These are phyloP conservation scores for Merluccius polli DNA, from an alignment of 2,797 vertebrate species.

Conservation along the genomic window DNA sequence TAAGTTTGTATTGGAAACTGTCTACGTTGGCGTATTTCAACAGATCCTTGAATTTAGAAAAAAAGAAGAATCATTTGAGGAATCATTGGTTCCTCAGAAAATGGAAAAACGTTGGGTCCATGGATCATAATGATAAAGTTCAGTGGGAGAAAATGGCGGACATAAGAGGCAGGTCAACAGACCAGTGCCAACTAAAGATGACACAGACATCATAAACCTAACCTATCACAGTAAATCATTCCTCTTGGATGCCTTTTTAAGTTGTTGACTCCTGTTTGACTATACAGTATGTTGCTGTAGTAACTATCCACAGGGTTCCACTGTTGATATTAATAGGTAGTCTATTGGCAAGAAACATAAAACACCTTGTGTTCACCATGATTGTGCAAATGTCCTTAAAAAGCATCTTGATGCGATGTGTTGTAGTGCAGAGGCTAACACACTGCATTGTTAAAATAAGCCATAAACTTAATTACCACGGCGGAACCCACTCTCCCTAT, in stretches of 20 bases:
- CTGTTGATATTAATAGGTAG: constrained; percentile 26
- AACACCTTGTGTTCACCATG: background rate
- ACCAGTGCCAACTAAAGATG: background rate
- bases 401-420: constrained; percentile 26
- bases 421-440: constrained; percentile 17
- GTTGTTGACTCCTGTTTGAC: constrained; percentile 48
- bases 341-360: constrained; percentile 6
- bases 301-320: constrained; percentile 40
- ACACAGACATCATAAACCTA: background rate
- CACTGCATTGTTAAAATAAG: constrained; percentile 17
- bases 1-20: background rate
- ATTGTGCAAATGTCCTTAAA: background rate
- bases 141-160: background rate
- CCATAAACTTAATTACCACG: constrained; percentile 42
- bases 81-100: background rate
- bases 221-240: background rate
- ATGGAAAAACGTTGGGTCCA: background rate
- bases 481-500: constrained; percentile 8
- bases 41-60: background rate
- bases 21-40: background rate
- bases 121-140: constrained; percentile 1
- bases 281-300: constrained; percentile 56
- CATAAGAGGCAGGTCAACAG: background rate
- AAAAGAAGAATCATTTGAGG: background rate
- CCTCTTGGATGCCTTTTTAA: background rate